A percentile compares a stretch with the other conserved stretches of the same genome.
Evolutionary conservation across 2,113 vertebrate species (phyloP).

Genomic region (Panurus biarmicus): DNA sequence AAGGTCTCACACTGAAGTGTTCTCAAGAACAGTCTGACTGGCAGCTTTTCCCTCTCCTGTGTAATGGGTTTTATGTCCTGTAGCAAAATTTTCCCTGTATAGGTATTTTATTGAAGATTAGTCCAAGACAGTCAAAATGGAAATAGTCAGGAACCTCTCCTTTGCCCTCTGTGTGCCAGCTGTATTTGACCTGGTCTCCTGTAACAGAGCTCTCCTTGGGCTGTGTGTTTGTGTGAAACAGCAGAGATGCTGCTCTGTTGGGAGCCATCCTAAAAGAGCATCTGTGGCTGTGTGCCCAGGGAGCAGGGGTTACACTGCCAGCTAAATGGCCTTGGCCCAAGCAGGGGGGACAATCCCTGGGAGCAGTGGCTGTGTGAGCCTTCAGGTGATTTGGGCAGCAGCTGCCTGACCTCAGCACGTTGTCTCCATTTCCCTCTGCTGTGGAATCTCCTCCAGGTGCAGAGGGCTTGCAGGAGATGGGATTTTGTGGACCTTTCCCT

Average conservation of each 20-base stretch:
- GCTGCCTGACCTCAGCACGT: rapidly evolving
- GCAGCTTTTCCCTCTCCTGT: not conserved
- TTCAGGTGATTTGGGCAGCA: not conserved
- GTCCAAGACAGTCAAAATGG: not conserved
- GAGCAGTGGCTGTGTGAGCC: not conserved
- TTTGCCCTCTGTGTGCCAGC: not conserved
- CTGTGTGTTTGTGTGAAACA: not conserved
- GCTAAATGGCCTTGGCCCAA: not conserved
- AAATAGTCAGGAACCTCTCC: not conserved
- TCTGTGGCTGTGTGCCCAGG: not conserved
- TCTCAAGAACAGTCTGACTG: not conserved
- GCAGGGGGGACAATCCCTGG: not conserved
- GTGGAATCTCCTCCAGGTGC: not conserved
- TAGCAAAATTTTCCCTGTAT: not conserved
- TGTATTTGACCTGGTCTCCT: not conserved
- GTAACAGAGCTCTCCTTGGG: not conserved
- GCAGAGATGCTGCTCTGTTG: not conserved
- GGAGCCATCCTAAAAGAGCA: not conserved
- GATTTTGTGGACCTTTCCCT: not conserved
- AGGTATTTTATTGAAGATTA: not conserved
- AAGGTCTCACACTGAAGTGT: not conserved
- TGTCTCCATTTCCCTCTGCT: not conserved
- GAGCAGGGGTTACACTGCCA: not conserved
- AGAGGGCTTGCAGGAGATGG: not conserved
- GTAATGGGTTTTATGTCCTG: not conserved